Percentiles rank a stretch among this genome's conserved stretches.
These are phyloP conservation scores for Sylvilagus bachmani DNA, from an alignment of 2,113 vertebrate species.

Conservation along the genomic window DNA sequence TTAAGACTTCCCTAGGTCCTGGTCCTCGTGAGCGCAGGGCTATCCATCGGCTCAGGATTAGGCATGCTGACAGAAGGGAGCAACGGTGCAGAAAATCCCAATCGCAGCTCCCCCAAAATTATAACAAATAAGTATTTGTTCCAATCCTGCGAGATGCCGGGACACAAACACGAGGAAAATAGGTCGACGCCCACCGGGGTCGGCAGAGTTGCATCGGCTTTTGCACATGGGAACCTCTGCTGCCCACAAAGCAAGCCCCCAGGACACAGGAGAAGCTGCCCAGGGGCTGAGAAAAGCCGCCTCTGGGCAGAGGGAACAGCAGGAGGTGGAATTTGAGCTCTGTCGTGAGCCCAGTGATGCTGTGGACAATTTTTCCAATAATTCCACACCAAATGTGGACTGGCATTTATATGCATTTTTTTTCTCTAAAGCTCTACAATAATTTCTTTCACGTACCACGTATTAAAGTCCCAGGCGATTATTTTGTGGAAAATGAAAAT, in stretches of 20 bases:
- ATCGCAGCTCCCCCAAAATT: slow-evolving; percentile 57
- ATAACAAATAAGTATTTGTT: slow-evolving; percentile 48
- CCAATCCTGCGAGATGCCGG: not conserved
- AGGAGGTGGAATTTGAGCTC: not conserved
- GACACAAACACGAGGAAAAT: slow-evolving; percentile 35
- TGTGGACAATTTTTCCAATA: not conserved
- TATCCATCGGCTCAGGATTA: slow-evolving; percentile 16
- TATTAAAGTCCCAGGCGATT: not conserved
- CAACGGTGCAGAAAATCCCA: slow-evolving; percentile 43
- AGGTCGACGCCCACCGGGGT: not conserved
- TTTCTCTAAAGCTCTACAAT: not conserved
- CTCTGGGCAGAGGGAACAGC: not conserved
- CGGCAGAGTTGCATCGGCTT: not conserved
- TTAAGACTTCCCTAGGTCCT: slow-evolving; percentile 46
- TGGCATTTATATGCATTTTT: not conserved
- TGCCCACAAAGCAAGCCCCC: not conserved
- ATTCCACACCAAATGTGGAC: not conserved
- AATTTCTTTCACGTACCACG: not conserved
- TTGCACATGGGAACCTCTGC: not conserved
- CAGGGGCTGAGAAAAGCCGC: not conserved
- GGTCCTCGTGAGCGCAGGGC: too few relatives aligned
- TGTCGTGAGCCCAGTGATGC: not conserved
- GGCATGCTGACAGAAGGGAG: not conserved
- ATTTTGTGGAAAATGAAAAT: not conserved
- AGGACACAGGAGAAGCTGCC: not conserved